Base-by-base conservation (phyloP, 2,113 vertebrate genomes). In the Lamprologus ornatipinnis region DNA sequence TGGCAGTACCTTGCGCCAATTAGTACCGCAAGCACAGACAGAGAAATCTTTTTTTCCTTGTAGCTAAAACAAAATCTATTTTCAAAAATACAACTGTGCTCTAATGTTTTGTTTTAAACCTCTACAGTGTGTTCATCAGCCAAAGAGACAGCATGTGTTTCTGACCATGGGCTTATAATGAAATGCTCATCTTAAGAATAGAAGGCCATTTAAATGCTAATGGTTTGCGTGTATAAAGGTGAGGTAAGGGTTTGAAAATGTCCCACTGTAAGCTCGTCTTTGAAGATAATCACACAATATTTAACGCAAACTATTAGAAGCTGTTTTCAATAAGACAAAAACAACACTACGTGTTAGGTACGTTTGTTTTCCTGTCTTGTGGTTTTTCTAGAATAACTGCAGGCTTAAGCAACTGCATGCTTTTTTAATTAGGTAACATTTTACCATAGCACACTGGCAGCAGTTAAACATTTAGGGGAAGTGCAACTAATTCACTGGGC, bases 201-300 rank as follows among this genome's bases (percentile, higher is more conserved):
- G 65, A 54, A 88, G 83, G 55, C 83, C 83, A 95, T 95, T 96
- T 93, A 93, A 89, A 96, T 95, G 93, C 90, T 93, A 95, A 94
- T 94, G 79, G 28, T 86, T 54, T 82, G 42, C 65, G 26, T 89
- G 83, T 89, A 80, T 83, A 83, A 91, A 84, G 79, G 82, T 85
- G 84, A 82, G 60, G 68, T 58, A 60, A 89, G 83, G 85, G 60
- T 60, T 85, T 51, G 45, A 14, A 88, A 88, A 86, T 84, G 35
- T 84, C 57, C 37, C 81, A 90, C 13, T 75, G 33, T 57, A 81
- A n/a, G 54, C 28, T 68, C 88, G 82, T 83, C 60, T 88, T 87
- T 92, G 80, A 21, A 88, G 86, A 89, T 82, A 86, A 84, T 79
- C 26, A 49, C 65, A 58, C 63, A 55, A 83, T 84, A 33, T 75